Evolutionary conservation across 2,797 vertebrate species (phyloP).

Genomic region (Brachyalestes nurse): DNA sequence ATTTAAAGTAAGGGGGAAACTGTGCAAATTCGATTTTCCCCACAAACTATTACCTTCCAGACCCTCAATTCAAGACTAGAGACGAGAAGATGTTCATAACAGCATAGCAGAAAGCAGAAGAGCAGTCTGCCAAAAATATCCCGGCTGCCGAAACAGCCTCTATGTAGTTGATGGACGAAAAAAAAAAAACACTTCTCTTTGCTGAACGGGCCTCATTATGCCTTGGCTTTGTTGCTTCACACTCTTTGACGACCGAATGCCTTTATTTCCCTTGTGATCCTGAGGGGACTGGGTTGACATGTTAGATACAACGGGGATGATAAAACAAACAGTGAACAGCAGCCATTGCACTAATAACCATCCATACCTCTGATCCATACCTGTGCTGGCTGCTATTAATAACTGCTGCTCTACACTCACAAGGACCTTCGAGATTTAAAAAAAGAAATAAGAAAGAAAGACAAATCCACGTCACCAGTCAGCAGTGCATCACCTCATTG

Average conservation of each 20-base stretch:
- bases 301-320: constrained; percentile 31
- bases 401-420: constrained; percentile 9
- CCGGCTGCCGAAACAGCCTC: neutral
- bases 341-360: constrained; percentile 23
- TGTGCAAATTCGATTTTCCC: neutral
- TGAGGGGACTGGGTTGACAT: neutral
- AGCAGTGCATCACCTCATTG: constrained; percentile 21
- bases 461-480: constrained; percentile 12
- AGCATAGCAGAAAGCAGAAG: neutral
- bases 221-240: neutral
- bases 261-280: constrained; percentile 24
- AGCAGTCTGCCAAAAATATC: constrained; percentile 24
- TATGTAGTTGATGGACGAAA: neutral
- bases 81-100: constrained; percentile 4
- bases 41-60: neutral
- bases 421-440: constrained; percentile 12
- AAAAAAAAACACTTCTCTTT: neutral
- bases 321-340: constrained; percentile 30
- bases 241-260: constrained; percentile 16
- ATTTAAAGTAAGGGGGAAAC: neutral
- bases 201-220: constrained; percentile 20
- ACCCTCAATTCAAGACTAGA: neutral
- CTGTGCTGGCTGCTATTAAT: constrained; percentile 43
- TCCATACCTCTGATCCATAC: constrained; percentile 12
- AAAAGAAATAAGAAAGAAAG: neutral